Base-by-base conservation (phyloP, 2,113 vertebrate genomes). In the Heloderma charlesbogerti region DNA sequence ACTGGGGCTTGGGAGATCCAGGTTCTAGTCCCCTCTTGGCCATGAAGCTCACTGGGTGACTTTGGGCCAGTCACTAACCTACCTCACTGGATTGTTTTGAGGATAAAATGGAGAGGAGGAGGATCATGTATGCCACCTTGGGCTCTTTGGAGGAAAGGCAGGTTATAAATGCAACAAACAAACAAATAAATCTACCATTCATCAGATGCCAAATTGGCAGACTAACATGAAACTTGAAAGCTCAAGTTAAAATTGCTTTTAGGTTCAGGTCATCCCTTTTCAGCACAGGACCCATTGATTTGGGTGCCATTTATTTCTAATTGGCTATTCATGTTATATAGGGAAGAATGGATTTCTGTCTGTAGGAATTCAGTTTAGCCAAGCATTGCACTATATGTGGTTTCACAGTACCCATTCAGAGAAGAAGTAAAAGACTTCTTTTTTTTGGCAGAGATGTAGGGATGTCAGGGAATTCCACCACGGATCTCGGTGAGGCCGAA, bases 391-490 rank as follows among this genome's bases (percentile, higher is more conserved):
- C 0, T 4, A 9, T 31, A 3, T 13, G 71, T 3, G 66, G 54
- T 77, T 88, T 18, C 84, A 25, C n/a, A 84, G 7, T 7, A 27
- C 2, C 60, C 9, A 3, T 63, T 66, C 34, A 0, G 0, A 75
- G 27, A 34, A 71, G 57, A 15, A 82, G 66, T n/a, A 12, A 66
- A 89, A 22, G 13, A 45, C 0, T 1, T 87, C 20, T n/a, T 67
- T 57, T 83, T 66, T 4, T 2, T 34, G 0, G 0, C 0, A 40
- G 77, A 18, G 25, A 84, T n/a, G n/a, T n/a, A n/a, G n/a, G n/a
- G n/a, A n/a, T n/a, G n/a, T n/a, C n/a, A n/a, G n/a, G n/a, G n/a
- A n/a, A n/a, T n/a, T n/a, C n/a, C n/a, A n/a, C n/a, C n/a, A n/a
- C n/a, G n/a, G n/a, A n/a, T n/a, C n/a, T n/a, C n/a, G n/a, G n/a